phyloP scores from a whole-genome alignment of 1,140 invertebrate species.

The Drosophila sp. region DNA sequence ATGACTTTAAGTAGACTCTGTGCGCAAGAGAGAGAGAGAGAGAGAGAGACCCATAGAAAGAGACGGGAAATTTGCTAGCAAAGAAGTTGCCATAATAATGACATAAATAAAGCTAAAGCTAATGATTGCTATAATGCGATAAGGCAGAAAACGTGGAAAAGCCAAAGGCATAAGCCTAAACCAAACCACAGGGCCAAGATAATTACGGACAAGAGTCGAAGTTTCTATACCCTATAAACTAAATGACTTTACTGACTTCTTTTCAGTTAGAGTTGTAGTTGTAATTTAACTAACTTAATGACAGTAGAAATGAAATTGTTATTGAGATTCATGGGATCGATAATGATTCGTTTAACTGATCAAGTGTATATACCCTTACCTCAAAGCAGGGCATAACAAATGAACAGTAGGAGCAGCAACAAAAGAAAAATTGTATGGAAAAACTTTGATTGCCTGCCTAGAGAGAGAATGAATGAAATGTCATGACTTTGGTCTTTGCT shows the following conservation, averaged over 20 bases:
- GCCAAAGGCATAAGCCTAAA: slow-evolving; percentile 23
- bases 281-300: too few species aligned
- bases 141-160: slow-evolving; percentile 54
- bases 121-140: slow-evolving; percentile 69
- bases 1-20: slow-evolving; percentile 59
- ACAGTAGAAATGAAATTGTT: too few species aligned
- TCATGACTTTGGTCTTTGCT: slow-evolving; percentile 43
- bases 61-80: slow-evolving; percentile 13
- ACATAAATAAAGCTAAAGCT: slow-evolving; percentile 70
- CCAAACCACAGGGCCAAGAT: not conserved
- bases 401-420: slow-evolving; percentile 2
- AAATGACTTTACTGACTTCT: not conserved
- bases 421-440: slow-evolving; percentile 56
- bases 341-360: not conserved
- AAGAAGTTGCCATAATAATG: slow-evolving; percentile 69
- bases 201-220: not conserved
- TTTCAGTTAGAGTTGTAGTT: too few species aligned
- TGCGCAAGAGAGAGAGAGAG: not conserved
- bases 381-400: not conserved
- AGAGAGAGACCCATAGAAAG: slow-evolving; percentile 10
- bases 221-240: not conserved
- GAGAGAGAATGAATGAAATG: slow-evolving; percentile 49
- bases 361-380: not conserved
- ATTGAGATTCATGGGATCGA: too few species aligned
- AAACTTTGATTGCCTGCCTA: slow-evolving; percentile 60